These are phyloP conservation scores for Ibycter americanus DNA, from an alignment of 2,797 vertebrate species.

Conservation along the genomic window DNA sequence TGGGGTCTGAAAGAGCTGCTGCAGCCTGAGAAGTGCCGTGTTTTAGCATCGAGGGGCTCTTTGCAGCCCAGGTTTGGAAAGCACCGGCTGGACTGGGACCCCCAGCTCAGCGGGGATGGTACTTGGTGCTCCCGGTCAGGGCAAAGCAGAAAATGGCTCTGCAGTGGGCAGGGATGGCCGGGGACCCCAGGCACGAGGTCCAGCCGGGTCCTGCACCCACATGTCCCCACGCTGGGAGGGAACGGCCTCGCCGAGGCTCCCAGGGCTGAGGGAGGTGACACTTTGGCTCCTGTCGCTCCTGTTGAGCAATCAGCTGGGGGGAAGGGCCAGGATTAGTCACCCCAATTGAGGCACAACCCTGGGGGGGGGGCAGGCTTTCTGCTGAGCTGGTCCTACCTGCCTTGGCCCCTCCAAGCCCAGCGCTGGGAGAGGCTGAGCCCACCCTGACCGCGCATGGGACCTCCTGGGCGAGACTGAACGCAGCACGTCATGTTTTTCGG, in stretches of 20 bases:
- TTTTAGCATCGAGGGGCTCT: fast-evolving
- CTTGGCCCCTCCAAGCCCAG: background rate
- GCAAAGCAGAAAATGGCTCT: background rate
- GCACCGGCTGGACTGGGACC: fast-evolving
- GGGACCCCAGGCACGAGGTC: fast-evolving
- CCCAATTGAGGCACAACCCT: background rate
- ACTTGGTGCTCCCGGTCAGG: background rate
- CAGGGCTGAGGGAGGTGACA: conserved; percentile 24
- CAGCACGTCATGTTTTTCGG: fast-evolving
- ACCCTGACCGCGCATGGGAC: fast-evolving
- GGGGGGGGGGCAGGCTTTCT: background rate
- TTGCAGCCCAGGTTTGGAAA: fast-evolving
- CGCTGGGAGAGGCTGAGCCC: background rate
- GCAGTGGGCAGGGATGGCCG: fast-evolving
- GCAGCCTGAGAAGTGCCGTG: fast-evolving
- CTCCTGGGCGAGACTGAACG: background rate
- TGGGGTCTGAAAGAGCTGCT: background rate
- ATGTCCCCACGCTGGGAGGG: background rate
- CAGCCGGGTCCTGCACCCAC: background rate
- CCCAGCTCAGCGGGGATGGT: fast-evolving
- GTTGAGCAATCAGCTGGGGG: conserved; percentile 1
- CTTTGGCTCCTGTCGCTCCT: background rate
- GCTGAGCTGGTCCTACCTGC: background rate
- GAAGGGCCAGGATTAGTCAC: conserved; percentile 38
- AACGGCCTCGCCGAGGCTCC: background rate